Percentiles rank a stretch among this genome's conserved stretches.
These are phyloP conservation scores for Aotus griseimembra DNA, from an alignment of 2,797 vertebrate species.

Conservation along the genomic window DNA sequence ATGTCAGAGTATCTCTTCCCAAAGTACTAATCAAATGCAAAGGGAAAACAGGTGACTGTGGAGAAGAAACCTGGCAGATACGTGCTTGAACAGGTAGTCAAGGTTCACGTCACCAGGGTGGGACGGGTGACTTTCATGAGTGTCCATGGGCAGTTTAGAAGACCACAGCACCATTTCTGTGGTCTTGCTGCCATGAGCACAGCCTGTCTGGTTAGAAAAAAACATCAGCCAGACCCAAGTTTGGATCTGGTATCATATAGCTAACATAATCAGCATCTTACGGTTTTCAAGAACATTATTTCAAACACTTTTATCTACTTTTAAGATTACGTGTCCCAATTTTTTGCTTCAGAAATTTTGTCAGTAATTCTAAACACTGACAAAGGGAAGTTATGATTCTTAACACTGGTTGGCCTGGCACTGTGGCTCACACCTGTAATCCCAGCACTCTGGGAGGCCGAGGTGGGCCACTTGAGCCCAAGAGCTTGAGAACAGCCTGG, in stretches of 20 bases:
- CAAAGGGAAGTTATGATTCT: background rate
- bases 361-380: background rate
- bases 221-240: background rate
- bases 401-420: background rate
- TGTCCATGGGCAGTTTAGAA: background rate
- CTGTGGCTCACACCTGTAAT: background rate
- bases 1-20: background rate
- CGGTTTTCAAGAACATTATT: background rate
- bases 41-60: background rate
- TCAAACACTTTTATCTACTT: background rate
- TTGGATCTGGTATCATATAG: background rate
- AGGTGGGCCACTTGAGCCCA: background rate
- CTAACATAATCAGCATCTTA: background rate
- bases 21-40: background rate
- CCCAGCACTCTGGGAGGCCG: background rate
- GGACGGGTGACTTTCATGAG: background rate
- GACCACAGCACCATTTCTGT: background rate
- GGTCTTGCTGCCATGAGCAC: background rate
- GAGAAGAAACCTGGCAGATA: background rate
- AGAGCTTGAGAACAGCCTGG: background rate
- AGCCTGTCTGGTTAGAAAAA: background rate
- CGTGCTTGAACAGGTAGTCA: background rate
- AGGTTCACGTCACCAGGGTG: too few species aligned
- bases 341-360: conserved; percentile 12
- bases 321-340: background rate